Evolutionary conservation across 2,888 invertebrate species (phyloP).

Genomic region (Polydrusus tereticollis): DNA sequence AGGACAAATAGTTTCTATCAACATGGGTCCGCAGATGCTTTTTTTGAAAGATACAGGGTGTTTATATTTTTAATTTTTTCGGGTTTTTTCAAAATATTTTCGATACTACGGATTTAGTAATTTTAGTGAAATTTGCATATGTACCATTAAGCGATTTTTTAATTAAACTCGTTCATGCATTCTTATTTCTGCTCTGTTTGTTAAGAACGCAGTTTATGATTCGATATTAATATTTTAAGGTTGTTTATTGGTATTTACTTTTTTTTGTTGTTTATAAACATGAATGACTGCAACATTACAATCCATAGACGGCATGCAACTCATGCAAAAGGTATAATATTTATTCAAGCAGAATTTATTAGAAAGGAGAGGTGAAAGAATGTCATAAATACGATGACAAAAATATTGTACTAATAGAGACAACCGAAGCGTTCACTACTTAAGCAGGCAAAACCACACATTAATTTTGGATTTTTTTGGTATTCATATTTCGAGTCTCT

Average conservation of each 20-base stretch:
- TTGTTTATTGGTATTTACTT: background rate
- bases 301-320: background rate
- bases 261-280: background rate
- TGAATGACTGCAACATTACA: background rate
- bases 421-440: background rate
- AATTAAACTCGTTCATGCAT: no score
- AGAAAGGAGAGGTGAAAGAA: constrained; percentile 15
- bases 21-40: no score
- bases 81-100: no score
- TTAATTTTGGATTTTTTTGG: no score
- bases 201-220: background rate
- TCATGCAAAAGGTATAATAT: constrained; percentile 1
- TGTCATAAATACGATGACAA: background rate
- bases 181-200: background rate
- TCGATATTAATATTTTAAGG: background rate
- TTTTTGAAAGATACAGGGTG: no score
- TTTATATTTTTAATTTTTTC: no score
- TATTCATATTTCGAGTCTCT: no score
- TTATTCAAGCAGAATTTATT: constrained; percentile 10
- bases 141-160: no score
- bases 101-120: no score
- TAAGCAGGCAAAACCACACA: no score
- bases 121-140: no score
- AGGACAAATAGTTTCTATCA: no score
- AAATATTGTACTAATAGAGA: background rate